phyloP scores from a whole-genome alignment of 2,888 invertebrate species.

The Cephus runcator region DNA sequence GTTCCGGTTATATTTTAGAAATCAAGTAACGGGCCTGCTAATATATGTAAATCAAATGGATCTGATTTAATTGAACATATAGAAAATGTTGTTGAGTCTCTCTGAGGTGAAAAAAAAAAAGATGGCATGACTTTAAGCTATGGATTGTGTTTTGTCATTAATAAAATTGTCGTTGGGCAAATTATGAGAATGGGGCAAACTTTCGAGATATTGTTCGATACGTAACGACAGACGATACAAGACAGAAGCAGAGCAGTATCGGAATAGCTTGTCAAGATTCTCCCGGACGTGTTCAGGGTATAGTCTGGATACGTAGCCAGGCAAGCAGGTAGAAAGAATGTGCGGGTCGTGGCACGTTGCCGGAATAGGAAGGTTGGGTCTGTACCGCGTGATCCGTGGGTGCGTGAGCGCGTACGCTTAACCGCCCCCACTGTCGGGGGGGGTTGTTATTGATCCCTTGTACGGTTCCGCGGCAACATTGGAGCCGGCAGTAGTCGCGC shows the following conservation, averaged over 20 bases:
- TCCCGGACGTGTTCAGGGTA: neutral
- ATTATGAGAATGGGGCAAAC: neutral
- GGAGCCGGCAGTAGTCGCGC: neutral
- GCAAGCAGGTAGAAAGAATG: neutral
- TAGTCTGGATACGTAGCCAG: neutral
- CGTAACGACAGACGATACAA: neutral
- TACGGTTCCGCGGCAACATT: neutral
- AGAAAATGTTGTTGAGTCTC: too few relatives aligned
- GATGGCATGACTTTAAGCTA: too few relatives aligned
- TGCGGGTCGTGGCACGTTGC: neutral
- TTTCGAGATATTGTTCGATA: neutral
- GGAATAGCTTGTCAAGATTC: neutral
- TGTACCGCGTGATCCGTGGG: neutral
- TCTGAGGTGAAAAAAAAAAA: too few relatives aligned
- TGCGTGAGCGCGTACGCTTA: neutral
- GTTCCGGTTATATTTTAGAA: neutral
- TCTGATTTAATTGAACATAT: neutral
- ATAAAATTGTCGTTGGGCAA: neutral
- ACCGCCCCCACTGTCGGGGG: constrained; percentile 28
- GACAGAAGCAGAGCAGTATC: neutral
- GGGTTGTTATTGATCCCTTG: constrained; percentile 52
- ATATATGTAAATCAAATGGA: neutral
- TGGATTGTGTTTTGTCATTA: neutral
- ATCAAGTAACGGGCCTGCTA: neutral
- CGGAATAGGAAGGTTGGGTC: neutral